These are phyloP conservation scores for Oreortyx pictus DNA, from an alignment of 2,797 vertebrate genomes.

Conservation along the genomic window DNA sequence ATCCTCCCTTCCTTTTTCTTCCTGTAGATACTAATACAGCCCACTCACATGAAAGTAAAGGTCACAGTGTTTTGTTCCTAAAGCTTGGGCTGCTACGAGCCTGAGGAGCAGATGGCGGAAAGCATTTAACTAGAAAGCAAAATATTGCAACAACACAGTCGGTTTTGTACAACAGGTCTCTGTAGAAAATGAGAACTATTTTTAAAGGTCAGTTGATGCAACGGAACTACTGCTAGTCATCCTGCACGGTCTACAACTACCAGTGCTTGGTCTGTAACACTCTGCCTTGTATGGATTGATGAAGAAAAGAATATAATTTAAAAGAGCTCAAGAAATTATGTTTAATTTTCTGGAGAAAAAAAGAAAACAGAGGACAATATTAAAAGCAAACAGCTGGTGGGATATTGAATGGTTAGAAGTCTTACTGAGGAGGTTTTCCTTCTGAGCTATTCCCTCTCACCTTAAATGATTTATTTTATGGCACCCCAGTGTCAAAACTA, in stretches of 20 bases:
- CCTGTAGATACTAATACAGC: background rate
- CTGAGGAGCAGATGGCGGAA: slow-evolving; percentile 34
- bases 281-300: background rate
- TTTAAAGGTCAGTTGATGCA: slow-evolving; percentile 56
- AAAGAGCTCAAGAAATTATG: background rate
- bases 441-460: background rate
- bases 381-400: background rate
- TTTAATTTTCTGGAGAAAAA: background rate
- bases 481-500: background rate
- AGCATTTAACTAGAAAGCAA: background rate
- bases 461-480: background rate
- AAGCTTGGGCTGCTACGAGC: background rate
- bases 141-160: background rate
- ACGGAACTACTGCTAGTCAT: background rate
- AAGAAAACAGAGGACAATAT: background rate
- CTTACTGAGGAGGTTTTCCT: background rate
- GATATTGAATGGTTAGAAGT: background rate
- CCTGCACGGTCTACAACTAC: background rate
- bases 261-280: rapidly evolving
- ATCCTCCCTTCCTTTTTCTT: background rate
- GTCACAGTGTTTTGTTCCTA: background rate
- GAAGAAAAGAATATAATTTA: background rate
- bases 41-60: background rate
- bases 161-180: background rate
- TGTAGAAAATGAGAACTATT: background rate